A percentile compares a stretch with the other conserved stretches of the same genome.
phyloP scores from a whole-genome alignment of 2,888 invertebrate species.

The Eilema caniola region DNA sequence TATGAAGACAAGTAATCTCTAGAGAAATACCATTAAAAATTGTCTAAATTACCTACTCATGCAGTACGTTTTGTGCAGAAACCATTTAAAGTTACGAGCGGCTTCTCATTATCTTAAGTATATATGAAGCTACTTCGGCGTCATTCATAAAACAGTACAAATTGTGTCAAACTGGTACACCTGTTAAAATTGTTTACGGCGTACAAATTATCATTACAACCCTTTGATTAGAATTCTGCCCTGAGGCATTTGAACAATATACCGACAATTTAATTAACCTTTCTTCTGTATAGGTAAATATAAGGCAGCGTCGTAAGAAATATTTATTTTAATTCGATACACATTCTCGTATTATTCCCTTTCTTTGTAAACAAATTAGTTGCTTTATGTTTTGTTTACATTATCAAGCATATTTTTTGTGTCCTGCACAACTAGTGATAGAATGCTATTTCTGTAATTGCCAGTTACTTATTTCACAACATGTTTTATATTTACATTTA shows the following conservation, averaged over 20 bases:
- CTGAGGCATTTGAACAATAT: conserved; percentile 41
- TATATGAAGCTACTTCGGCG: conserved; percentile 13
- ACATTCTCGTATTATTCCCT: conserved; percentile 1
- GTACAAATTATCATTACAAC: conserved; percentile 41
- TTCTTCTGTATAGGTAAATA: conserved; percentile 42
- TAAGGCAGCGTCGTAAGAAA: conserved; percentile 33
- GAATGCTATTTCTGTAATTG: background rate
- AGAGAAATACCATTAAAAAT: background rate
- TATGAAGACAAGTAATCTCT: background rate
- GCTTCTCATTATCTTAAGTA: conserved; percentile 14
- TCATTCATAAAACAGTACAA: conserved; percentile 26
- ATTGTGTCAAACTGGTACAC: conserved; percentile 18
- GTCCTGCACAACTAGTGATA: too few relatives aligned
- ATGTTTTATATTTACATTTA: background rate
- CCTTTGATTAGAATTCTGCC: conserved; percentile 46
- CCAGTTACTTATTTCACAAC: background rate
- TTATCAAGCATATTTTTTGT: background rate
- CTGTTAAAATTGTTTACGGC: conserved; percentile 34
- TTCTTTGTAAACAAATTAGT: conserved; percentile 15
- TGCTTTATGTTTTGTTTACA: background rate
- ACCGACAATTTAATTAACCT: conserved; percentile 51
- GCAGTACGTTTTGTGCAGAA: background rate
- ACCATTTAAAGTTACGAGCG: background rate
- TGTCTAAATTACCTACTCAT: background rate
- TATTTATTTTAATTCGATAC: conserved; percentile 35